Evolutionary conservation across 2,113 vertebrate genomes (phyloP), one percentile per base, ranked within the genome.

Genomic region (Miniopterus natalensis): DNA sequence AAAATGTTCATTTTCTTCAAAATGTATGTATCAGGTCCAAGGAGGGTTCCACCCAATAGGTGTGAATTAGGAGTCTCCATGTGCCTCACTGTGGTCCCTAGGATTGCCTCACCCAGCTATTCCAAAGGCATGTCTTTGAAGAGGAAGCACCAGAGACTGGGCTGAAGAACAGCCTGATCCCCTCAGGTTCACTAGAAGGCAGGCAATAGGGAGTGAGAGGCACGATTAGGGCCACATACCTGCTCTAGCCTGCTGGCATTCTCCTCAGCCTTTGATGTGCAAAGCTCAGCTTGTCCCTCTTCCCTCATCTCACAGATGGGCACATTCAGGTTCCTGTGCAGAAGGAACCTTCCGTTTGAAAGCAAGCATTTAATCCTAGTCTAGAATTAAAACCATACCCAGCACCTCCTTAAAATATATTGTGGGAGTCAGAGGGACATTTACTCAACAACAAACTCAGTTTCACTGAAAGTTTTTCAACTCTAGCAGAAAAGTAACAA

Each of bases 41-140:
- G 25, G 31, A 73, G 8, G 68, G 3, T 0, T 65, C 25, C 49
- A 31, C 5, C n/a, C 8, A n/a, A 27, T 8, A 6, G 2, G 1
- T 14, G 3, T 78, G 65, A 53, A 23, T 53, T 27, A 12, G 3
- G 31, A 42, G 25, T 49, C 40, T 59, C 31, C 25, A 1, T 1
- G 0, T 21, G 65, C 40, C n/a, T 88, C 65, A 40, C n/a, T 36
- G 40, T 42, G 36, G 13, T 20, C 23, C 49, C 11, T 11, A 53
- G n/a, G 45, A 42, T 18, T 21, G 6, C 47, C 36, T 78, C 27
- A 55, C 11, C 2, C 2, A 51, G 57, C n/a, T 47, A 23, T 36
- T 40, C 3, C 9, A 29, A 79, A 14, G 47, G 66, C 23, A 59
- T 10, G 5, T n/a, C 36, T 36, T 25, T 61, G 57, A 55, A 45